phyloP scores from a whole-genome alignment of 2,888 invertebrate genomes.

The Ceramica pisi region DNA sequence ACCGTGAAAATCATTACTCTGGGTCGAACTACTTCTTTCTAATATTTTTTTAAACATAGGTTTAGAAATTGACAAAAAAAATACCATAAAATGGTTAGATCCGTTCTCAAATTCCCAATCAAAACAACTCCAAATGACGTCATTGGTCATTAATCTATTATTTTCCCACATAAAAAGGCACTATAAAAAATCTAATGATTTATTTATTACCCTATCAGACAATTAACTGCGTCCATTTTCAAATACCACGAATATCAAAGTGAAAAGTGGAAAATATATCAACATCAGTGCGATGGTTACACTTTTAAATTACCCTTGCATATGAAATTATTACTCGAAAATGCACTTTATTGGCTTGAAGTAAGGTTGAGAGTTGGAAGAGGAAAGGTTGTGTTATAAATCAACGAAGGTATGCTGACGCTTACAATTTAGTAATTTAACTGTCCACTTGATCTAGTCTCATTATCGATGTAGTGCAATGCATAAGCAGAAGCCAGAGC shows the following conservation, averaged over 20 bases:
- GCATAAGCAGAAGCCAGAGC: conserved; percentile 26
- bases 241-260: conserved; percentile 72
- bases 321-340: conserved; percentile 15
- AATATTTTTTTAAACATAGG: too few species aligned
- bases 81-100: too few species aligned
- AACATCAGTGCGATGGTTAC: conserved; percentile 78
- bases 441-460: conserved; percentile 84
- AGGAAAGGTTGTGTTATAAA: conserved; percentile 69
- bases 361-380: conserved; percentile 50
- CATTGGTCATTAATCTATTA: conserved; percentile 13
- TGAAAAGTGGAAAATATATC: conserved; percentile 78
- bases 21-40: too few species aligned
- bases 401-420: conserved; percentile 81
- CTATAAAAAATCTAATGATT: conserved; percentile 54
- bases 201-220: conserved; percentile 66
- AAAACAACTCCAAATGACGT: not conserved
- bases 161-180: conserved; percentile 29
- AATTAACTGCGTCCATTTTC: conserved; percentile 73
- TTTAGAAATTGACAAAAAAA: too few species aligned
- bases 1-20: too few species aligned
- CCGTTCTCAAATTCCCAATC: not conserved
- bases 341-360: not conserved
- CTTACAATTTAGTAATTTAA: conserved; percentile 86
- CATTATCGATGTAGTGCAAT: conserved; percentile 71
- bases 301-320: conserved; percentile 70